Evolutionary conservation across 2,888 invertebrate genomes (phyloP), one percentile per base, ranked within the genome.

Genomic region (Cephus spinipes): DNA sequence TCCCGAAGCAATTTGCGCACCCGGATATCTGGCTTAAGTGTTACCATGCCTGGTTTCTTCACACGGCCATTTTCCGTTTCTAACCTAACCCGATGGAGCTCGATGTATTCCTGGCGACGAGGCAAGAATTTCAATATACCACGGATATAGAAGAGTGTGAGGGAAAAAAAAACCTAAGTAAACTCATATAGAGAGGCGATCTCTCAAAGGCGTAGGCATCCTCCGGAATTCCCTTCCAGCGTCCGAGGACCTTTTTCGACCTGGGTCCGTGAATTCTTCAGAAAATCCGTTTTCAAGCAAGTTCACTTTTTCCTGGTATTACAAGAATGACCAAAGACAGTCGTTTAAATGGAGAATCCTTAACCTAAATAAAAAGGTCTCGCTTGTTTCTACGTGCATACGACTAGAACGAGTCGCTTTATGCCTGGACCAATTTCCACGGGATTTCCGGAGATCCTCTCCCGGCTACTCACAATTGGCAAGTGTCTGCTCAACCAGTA

Each of bases 111-210:
- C 55, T 55, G 55, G 55, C 55, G 55, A 55, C 71, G 71, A 34
- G 31, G 71, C 71, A 34, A 71, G 71, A 71, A 71, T 71, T 71
- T 71, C 32, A 75, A 32, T 76, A 76, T 36, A 23, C 69, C 69
- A 75, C 30, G 77, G 34, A 75, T 12, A 34, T 33, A 69, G 35
- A 35, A 77, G 74, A 75, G 68, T 12, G 32, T 32, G 75, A 75
- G 32, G 23, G 34, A 12, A 34, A 33, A 32, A 33, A 31, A 55
- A 68, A 76, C 33, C 15, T 30, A 40, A 30, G 33, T 33, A 55
- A 71, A 71, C 71, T 71, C 71, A 34, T 71, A 34, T 71, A 71
- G 12, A 34, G 31, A 71, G 71, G 11, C 30, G 71, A 11, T 23
- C 23, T 55, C 55, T 55, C 55, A 55, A 23, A 55, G 55, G 55